Conservation (phyloP, 2,888 invertebrate species). For the Ophonus ardosiacus region DNA sequence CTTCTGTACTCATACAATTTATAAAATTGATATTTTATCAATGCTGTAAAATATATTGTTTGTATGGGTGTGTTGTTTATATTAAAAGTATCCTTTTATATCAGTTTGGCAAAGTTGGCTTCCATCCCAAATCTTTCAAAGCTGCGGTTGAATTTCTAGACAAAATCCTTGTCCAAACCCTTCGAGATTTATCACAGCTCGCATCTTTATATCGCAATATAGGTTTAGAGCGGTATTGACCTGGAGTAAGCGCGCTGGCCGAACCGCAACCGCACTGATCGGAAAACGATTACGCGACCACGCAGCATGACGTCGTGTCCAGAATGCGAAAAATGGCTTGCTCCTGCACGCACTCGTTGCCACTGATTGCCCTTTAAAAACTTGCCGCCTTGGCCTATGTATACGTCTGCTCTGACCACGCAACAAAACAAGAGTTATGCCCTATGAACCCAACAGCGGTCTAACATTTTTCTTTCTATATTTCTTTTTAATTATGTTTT, state of each 20-base stretch:
- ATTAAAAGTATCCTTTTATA: not conserved
- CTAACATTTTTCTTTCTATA: no score
- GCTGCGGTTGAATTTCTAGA: not conserved
- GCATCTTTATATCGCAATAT: slow-evolving; percentile 45
- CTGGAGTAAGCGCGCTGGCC: not conserved
- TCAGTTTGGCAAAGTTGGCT: not conserved
- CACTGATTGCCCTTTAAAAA: slow-evolving; percentile 47
- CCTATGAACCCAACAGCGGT: not conserved
- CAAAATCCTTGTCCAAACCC: slow-evolving; percentile 43
- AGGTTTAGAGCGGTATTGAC: slow-evolving; percentile 39
- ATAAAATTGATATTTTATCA: no score
- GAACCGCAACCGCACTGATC: slow-evolving; percentile 29
- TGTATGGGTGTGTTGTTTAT: not conserved
- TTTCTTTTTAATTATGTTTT: no score
- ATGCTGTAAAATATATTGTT: not conserved
- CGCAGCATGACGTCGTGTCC: slow-evolving; percentile 35
- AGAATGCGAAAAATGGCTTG: slow-evolving; percentile 16
- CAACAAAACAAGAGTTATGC: slow-evolving; percentile 6
- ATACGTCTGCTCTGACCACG: no score
- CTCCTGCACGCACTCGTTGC: slow-evolving; percentile 4
- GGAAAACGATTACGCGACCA: slow-evolving; percentile 40
- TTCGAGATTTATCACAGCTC: slow-evolving; percentile 40
- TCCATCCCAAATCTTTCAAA: not conserved
- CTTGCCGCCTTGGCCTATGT: not conserved
- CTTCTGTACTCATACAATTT: no score